Evolutionary conservation across 2,888 invertebrate species (phyloP).

Genomic region (Thysanoteuthis rhombus): DNA sequence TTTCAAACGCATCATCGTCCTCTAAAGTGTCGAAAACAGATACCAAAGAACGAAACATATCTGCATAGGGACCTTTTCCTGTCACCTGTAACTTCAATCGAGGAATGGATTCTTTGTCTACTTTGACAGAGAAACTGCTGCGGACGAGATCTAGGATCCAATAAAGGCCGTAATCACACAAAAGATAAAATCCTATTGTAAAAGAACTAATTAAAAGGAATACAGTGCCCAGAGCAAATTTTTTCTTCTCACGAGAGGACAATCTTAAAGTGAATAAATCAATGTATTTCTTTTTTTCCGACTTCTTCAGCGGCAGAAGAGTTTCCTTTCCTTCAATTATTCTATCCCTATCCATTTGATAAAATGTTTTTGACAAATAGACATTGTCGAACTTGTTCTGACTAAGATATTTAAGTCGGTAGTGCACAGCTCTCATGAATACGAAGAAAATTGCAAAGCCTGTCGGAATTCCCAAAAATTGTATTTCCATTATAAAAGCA

Average conservation of each 20-base stretch:
- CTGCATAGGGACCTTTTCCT: constrained; percentile 77
- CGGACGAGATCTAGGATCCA: constrained; percentile 76
- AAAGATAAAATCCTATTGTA: constrained; percentile 79
- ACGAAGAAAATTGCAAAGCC: constrained; percentile 47
- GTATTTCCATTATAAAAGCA: constrained; percentile 38
- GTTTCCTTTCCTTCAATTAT: constrained; percentile 57
- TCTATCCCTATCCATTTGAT: constrained; percentile 63
- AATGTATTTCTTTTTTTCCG: constrained; percentile 64
- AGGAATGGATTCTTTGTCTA: constrained; percentile 57
- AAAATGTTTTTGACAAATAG: constrained; percentile 62
- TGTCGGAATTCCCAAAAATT: constrained; percentile 45
- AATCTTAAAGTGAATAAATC: constrained; percentile 65
- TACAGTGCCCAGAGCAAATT: constrained; percentile 71
- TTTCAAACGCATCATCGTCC: constrained; percentile 68
- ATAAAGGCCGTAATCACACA: constrained; percentile 81
- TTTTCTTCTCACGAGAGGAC: constrained; percentile 73
- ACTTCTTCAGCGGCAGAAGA: constrained; percentile 65
- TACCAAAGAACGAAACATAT: constrained; percentile 71
- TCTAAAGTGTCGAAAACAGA: constrained; percentile 71
- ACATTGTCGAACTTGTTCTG: constrained; percentile 65
- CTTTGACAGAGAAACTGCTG: constrained; percentile 67
- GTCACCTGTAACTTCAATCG: constrained; percentile 72
- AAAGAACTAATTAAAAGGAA: constrained; percentile 77
- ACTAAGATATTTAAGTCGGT: constrained; percentile 56
- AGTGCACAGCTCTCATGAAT: constrained; percentile 54